Percentiles rank a stretch among this genome's conserved stretches.
Evolutionary conservation across 1,140 invertebrate genomes (phyloP).

Genomic region (Tetranychus cinnabarinus): DNA sequence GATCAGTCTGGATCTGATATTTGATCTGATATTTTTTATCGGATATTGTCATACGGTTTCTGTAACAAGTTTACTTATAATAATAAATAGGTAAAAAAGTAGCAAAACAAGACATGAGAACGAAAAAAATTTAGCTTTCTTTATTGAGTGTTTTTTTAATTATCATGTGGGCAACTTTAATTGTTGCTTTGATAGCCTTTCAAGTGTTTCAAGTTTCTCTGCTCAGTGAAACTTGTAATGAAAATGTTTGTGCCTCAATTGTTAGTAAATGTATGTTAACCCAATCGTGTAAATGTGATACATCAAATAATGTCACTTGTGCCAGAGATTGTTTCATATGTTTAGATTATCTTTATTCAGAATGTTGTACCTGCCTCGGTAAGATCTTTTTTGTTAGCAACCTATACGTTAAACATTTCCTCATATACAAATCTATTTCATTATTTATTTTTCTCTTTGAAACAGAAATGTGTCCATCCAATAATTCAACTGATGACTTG

Average conservation of each 20-base stretch:
- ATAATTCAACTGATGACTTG: slow-evolving; percentile 36
- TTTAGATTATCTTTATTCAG: slow-evolving; percentile 58
- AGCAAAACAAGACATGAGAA: too few species aligned
- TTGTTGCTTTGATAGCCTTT: too few species aligned
- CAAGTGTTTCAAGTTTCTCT: background rate
- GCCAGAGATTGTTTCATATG: slow-evolving; percentile 78
- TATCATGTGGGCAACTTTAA: too few species aligned
- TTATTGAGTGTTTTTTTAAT: too few species aligned
- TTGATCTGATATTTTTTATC: too few species aligned
- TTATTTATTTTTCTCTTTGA: background rate
- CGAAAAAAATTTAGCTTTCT: too few species aligned
- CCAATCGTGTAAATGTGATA: slow-evolving; percentile 64
- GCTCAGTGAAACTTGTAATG: slow-evolving; percentile 35
- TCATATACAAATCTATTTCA: background rate
- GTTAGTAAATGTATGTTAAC: slow-evolving; percentile 89
- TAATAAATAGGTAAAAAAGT: too few species aligned
- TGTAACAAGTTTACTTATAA: too few species aligned
- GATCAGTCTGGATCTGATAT: too few species aligned
- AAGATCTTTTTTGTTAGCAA: slow-evolving; percentile 19
- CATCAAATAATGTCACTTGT: slow-evolving; percentile 47
- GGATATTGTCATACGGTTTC: too few species aligned
- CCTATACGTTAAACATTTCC: slow-evolving; percentile 1
- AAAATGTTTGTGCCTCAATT: slow-evolving; percentile 69
- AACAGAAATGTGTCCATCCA: slow-evolving; percentile 55
- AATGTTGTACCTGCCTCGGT: slow-evolving; percentile 89